Percentiles rank a stretch among this genome's conserved stretches.
phyloP scores from a whole-genome alignment of 2,888 invertebrate species.

The Pollenia griseotomentosa region DNA sequence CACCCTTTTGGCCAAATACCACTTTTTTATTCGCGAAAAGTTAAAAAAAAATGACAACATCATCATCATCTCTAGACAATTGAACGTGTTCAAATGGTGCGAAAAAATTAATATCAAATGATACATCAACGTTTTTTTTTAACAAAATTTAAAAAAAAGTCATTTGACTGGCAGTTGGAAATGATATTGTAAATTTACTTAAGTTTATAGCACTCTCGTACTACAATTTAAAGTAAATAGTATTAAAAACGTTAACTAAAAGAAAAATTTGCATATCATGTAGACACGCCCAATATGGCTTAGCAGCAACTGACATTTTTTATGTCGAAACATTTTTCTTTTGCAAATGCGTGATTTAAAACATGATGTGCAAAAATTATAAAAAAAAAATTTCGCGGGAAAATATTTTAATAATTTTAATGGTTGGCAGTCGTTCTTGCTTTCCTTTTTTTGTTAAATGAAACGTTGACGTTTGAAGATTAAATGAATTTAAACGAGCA shows the following conservation, averaged over 20 bases:
- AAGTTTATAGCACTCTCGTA: background rate
- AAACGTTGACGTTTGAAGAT: slow-evolving; percentile 74
- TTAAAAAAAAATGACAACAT: slow-evolving; percentile 46
- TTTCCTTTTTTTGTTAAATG: slow-evolving; percentile 63
- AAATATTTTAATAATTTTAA: slow-evolving; percentile 83
- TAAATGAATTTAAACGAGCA: slow-evolving; percentile 73
- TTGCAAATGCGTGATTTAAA: slow-evolving; percentile 70
- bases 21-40: background rate
- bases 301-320: slow-evolving; percentile 34
- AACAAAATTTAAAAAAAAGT: slow-evolving; percentile 34
- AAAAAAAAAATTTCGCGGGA: slow-evolving; percentile 59
- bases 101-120: slow-evolving; percentile 68
- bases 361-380: slow-evolving; percentile 72
- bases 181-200: slow-evolving; percentile 66
- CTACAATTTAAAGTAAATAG: slow-evolving; percentile 17
- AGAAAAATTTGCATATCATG: slow-evolving; percentile 73
- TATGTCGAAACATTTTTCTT: slow-evolving; percentile 62
- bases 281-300: slow-evolving; percentile 73
- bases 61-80: slow-evolving; percentile 71
- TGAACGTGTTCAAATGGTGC: slow-evolving; percentile 70
- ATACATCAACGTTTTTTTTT: slow-evolving; percentile 65
- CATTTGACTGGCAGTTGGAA: slow-evolving; percentile 53
- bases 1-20: slow-evolving; percentile 42
- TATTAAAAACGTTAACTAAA: slow-evolving; percentile 63
- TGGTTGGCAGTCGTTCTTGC: slow-evolving; percentile 76